Evolutionary conservation across 2,113 vertebrate species (phyloP), one percentile per base, ranked within the genome.

Genomic region (Rissa tridactyla): DNA sequence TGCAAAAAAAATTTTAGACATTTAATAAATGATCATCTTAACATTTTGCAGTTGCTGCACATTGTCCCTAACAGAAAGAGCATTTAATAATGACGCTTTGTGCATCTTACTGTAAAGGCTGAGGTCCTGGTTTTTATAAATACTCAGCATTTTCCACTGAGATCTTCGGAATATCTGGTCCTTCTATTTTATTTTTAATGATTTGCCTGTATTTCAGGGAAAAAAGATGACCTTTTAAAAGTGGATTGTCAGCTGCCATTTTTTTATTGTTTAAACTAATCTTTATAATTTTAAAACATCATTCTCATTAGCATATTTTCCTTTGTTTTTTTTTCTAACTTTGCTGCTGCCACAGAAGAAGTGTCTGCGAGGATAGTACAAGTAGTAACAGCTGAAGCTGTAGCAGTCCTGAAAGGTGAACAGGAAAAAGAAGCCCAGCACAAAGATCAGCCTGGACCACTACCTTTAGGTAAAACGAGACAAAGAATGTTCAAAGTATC

Each of bases 301-400:
- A 3, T 76, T 96, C 62, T 96, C 34, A 92, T 88, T 75, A 58
- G 65, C 27, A 10, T 91, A 22, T 82, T 65, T 93, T 71, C 93
- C 61, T 96, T 44, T 96, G 90, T 96, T 93, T 88, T 30, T 46
- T 92, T 93, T 95, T 38, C 72, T 94, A 29, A 85, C 91, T 75
- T 95, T 94, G 95, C 76, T 97, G 64, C 78, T 96, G 96, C 90
- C 97, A 73, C 98, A 99, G 99, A 99, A 95, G 99, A 99, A 98
- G 99, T 99, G 93, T 99, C 99, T 66, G 99, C 99, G 2, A 98
- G 99, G 95, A 99, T 99, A 96, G 99, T 99, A 86, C 99, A 99
- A 98, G 99, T 99, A 97, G 99, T 99, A 95, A 99, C 99, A 15
- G 99, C 99, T 30, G 99, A 99, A 97, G 99, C 99, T 88, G 99